These are phyloP conservation scores for Laothoe populi DNA, from an alignment of 2,888 invertebrate genomes.

Conservation along the genomic window DNA sequence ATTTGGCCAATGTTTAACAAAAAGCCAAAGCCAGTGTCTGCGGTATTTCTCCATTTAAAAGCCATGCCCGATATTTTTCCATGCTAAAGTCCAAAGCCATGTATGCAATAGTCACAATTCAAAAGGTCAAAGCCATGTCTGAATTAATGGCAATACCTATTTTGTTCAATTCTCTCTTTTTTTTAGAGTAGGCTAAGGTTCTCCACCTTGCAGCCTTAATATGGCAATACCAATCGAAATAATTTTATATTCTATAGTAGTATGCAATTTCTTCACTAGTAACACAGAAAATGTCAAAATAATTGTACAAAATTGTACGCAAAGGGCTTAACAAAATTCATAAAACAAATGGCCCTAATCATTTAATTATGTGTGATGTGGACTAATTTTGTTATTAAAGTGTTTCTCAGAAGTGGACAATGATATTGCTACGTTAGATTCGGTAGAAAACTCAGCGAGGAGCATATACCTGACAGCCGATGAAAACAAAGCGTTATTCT, in stretches of 20 bases:
- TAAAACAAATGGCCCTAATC: slow-evolving; percentile 38
- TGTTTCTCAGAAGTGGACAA: slow-evolving; percentile 36
- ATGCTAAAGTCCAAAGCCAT: no score
- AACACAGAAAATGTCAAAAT: slow-evolving; percentile 54
- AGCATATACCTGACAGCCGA: slow-evolving; percentile 58
- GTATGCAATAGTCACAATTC: no score
- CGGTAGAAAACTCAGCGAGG: slow-evolving; percentile 28
- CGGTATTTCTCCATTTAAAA: no score
- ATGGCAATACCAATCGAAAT: background rate
- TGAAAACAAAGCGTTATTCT: slow-evolving; percentile 64
- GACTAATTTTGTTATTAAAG: slow-evolving; percentile 31
- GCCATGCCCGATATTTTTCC: no score
- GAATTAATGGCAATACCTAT: no score
- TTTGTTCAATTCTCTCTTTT: no score
- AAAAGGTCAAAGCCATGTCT: no score
- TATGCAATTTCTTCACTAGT: slow-evolving; percentile 26
- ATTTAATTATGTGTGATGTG: slow-evolving; percentile 47
- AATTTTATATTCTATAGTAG: slow-evolving; percentile 9
- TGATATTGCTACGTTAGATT: slow-evolving; percentile 40
- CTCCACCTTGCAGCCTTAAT: no score
- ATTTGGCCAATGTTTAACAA: no score
- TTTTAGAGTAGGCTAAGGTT: no score
- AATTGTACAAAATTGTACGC: slow-evolving; percentile 40
- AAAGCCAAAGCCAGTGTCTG: no score
- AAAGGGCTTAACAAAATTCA: slow-evolving; percentile 42